These are phyloP conservation scores for Omphaloscelis lunosa DNA, from an alignment of 2,888 invertebrate species.

Conservation along the genomic window DNA sequence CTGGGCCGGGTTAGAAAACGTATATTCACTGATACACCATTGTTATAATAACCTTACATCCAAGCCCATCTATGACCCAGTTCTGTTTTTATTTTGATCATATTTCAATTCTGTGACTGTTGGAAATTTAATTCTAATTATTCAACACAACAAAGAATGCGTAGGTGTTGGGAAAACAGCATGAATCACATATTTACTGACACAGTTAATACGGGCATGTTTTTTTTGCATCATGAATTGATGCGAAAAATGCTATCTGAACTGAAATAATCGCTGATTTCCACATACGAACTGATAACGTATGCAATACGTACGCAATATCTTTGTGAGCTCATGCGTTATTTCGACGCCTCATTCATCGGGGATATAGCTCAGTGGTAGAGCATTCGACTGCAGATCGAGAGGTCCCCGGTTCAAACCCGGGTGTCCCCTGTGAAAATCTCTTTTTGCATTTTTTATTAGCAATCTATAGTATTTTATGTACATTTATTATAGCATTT, in stretches of 20 bases:
- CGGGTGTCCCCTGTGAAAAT: constrained; percentile 85
- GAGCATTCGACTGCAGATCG: constrained; percentile 90
- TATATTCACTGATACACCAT: neutral
- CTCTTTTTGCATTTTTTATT: constrained; percentile 50
- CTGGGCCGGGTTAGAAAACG: neutral
- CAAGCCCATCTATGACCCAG: neutral
- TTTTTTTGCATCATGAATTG: neutral
- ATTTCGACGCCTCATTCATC: constrained; percentile 48
- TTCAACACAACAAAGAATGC: neutral
- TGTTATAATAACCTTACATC: neutral
- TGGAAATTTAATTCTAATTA: neutral
- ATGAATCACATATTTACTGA: constrained; percentile 10
- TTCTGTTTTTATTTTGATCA: neutral
- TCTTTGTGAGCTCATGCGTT: neutral
- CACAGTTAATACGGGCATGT: neutral
- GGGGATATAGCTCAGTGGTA: constrained; percentile 91
- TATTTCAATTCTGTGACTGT: neutral
- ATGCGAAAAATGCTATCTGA: too few relatives aligned
- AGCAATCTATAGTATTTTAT: constrained; percentile 46
- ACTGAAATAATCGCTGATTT: constrained; percentile 9
- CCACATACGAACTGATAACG: neutral
- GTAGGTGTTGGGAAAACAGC: constrained; percentile 7
- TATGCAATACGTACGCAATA: neutral
- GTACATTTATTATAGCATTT: neutral
- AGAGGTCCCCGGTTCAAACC: constrained; percentile 91